Evolutionary conservation across 2,113 vertebrate genomes (phyloP).

Genomic region (Motacilla alba): DNA sequence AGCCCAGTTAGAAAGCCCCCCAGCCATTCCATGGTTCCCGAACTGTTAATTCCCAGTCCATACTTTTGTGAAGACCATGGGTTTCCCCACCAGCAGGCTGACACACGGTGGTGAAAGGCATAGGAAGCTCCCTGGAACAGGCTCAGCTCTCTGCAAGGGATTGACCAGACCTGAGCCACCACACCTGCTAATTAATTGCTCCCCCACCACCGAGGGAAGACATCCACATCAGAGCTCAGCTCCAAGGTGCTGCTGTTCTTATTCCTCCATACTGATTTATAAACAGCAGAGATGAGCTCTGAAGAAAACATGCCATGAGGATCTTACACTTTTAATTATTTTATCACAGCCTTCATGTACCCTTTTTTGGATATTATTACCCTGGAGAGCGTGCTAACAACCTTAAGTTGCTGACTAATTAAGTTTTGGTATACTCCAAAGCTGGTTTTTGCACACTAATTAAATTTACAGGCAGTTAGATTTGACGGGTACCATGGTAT

Average conservation of each 20-base stretch:
- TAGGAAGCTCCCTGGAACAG: background rate
- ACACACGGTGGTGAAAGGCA: background rate
- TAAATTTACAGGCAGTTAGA: constrained; percentile 69
- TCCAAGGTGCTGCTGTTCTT: background rate
- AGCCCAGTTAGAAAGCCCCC: background rate
- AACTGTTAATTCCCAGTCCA: background rate
- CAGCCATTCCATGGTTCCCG: background rate
- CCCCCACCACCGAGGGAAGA: background rate
- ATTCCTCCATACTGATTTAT: background rate
- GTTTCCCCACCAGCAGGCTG: background rate
- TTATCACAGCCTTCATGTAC: constrained; percentile 26
- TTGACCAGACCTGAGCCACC: background rate
- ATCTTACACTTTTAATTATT: constrained; percentile 59
- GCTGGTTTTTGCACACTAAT: constrained; percentile 45
- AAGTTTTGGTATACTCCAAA: constrained; percentile 66
- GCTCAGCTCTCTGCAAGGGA: background rate
- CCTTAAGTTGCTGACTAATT: constrained; percentile 73
- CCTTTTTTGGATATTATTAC: constrained; percentile 54
- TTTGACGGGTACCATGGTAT: constrained; percentile 56
- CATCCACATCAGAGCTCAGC: background rate
- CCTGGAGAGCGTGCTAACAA: constrained; percentile 61
- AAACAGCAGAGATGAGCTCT: background rate
- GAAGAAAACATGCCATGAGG: constrained; percentile 1
- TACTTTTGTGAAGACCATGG: background rate
- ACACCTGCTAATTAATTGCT: background rate